phyloP scores from a whole-genome alignment of 2,113 vertebrate genomes.

The Alethe diademata region DNA sequence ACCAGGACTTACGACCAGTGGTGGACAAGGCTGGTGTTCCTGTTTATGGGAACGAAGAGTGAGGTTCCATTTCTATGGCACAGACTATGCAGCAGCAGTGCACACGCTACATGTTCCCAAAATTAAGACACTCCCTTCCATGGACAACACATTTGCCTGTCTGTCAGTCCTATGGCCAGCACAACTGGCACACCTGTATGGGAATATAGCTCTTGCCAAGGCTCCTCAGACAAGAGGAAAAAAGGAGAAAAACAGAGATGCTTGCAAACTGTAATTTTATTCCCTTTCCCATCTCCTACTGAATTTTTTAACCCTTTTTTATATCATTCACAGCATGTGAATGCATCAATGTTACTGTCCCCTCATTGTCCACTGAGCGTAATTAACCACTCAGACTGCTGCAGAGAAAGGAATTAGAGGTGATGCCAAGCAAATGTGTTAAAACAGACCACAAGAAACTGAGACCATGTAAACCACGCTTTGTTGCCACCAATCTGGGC shows the following conservation, averaged over 20 bases:
- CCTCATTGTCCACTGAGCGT: background rate
- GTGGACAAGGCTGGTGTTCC: background rate
- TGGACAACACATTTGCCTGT: background rate
- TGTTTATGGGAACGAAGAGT: fast-evolving
- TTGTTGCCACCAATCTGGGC: background rate
- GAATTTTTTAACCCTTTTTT: background rate
- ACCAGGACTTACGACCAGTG: background rate
- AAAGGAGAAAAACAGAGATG: background rate
- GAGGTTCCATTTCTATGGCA: background rate
- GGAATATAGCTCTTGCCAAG: background rate
- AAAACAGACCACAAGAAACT: background rate
- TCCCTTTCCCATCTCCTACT: background rate
- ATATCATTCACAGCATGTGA: background rate
- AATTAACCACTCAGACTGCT: background rate
- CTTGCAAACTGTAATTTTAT: background rate
- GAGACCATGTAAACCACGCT: background rate
- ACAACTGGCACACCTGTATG: background rate
- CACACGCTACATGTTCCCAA: fast-evolving
- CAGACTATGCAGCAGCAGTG: background rate
- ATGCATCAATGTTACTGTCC: background rate
- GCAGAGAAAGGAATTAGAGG: background rate
- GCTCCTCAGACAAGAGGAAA: background rate
- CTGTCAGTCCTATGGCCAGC: background rate
- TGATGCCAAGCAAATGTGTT: background rate
- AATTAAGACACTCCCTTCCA: background rate